Conservation (phyloP, 2,113 vertebrate genomes). For the Xyliphius kryptos region DNA sequence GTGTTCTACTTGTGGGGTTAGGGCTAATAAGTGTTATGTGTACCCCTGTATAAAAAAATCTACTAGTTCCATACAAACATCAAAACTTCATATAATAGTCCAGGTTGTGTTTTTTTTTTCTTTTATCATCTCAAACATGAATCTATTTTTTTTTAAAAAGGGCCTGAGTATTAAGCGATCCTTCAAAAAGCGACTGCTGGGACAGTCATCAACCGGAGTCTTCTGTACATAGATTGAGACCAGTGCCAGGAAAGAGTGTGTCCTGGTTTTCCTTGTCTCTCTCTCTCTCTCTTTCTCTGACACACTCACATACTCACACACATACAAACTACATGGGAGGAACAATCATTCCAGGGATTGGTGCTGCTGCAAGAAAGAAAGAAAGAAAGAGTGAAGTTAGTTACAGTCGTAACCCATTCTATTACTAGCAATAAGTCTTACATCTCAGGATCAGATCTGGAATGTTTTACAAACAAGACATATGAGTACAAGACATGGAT, state of each 20-base stretch:
- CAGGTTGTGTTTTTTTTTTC: conserved; percentile 33
- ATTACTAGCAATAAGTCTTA: conserved; percentile 6
- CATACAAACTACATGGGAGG: no score
- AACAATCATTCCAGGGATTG: conserved; percentile 93
- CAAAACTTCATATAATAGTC: conserved; percentile 50
- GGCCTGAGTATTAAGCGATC: conserved; percentile 96
- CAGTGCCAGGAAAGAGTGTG: conserved; percentile 31
- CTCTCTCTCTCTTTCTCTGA: no score
- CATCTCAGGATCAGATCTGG: conserved; percentile 7
- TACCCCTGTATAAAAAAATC: conserved; percentile 63
- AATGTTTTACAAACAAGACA: not conserved
- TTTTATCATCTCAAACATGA: no score
- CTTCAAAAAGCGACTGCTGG: conserved; percentile 63
- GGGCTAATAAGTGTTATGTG: conserved; percentile 59
- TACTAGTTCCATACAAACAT: conserved; percentile 60
- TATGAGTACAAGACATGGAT: conserved; percentile 2
- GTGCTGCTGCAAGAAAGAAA: conserved; percentile 55
- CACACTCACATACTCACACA: conserved; percentile 82
- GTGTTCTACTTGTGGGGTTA: conserved; percentile 52
- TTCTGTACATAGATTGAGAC: conserved; percentile 62
- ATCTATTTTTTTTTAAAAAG: conserved; percentile 72
- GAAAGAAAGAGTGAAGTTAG: conserved; percentile 23
- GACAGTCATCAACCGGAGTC: conserved; percentile 78
- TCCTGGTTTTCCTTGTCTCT: no score
- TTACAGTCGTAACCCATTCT: not conserved